Evolutionary conservation across 1,140 invertebrate genomes (phyloP), one percentile per base, ranked within the genome.

Genomic region (Pogonomyrmex californicus): DNA sequence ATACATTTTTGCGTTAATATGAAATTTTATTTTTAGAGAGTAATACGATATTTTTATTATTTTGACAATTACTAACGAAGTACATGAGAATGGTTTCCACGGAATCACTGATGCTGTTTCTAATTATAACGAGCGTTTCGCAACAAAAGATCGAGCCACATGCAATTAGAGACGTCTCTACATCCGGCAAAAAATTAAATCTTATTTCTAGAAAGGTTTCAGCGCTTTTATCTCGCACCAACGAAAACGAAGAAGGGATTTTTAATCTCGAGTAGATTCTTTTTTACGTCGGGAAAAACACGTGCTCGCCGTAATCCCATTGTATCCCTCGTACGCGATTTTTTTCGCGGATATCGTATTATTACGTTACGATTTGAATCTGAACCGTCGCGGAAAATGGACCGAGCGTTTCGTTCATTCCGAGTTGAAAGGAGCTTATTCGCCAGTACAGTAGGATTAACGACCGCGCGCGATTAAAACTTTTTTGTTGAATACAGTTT

Each of bases 401-500:
- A 66, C 33, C n/a, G n/a, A 38, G 5, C 0, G 30, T 12, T 82
- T 47, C 41, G 51, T 47, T 70, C 38, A 14, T 23, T 30, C 23
- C 38, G 78, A 30, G 23, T 36, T 7, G 66, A 47, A 60, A 73
- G 66, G 47, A 82, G 66, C 49, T 82, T 54, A 81, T 33, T n/a
- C 51, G 17, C 7, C 14, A 5, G 47, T 4, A 56, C 38, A 58
- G 66, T 56, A 14, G 38, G 38, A 71, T 82, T 82, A 82, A 68
- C 63, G 36, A 71, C 47, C 30, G 14, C 7, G n/a, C 78, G 51
- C 51, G 78, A 82, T 71, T 71, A 58, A 82, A 71, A 82, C 23
- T 82, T 82, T 44, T 56, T 30, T 9, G 30, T 14, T 71, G 78
- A 82, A 58, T 71, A 51, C 78, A 79, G 47, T 79, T 79, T 23